Evolutionary conservation across 92 coral and sea anemone species (phyloP), one percentile per base, ranked within the genome.

Genomic region (Palythoa heliodiscus): DNA sequence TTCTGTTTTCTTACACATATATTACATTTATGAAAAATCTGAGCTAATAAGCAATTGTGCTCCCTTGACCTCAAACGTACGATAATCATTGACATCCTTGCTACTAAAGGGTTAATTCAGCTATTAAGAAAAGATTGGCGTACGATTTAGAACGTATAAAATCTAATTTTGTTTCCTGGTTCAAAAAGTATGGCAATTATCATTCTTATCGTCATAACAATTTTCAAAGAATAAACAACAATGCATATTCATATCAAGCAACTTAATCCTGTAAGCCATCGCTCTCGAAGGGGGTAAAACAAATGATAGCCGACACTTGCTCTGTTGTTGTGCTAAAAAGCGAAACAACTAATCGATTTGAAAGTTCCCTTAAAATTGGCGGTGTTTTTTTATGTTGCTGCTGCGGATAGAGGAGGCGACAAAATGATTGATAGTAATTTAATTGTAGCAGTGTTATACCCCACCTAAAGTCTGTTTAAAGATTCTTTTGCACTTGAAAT

Each of bases 401-500:
- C 66, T 20, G 47, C 75, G 84, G 74, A 80, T 64, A 39, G 63
- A 80, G 84, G 19, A 80, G 74, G 84, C 64, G 84, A 80, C 84
- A 80, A 80, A 80, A 40, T 80, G 84, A 80, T 80, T 80, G 84
- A 80, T 80, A 80, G 84, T 80, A 80, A 80, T 14, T 66, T 80
- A 80, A 80, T 80, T 80, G 84, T 74, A 47, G 84, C 73, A 10
- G 17, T 25, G 73, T 69, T 74, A 80, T 80, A 80, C 84, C 84
- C 84, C 84, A 80, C 84, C 84, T 80, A 66, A 80, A 80, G 84
- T 43, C 73, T 60, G 73, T 66, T 64, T 76, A 53, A 52, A 66
- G 64, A 80, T 80, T 80, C 74, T 80, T 43, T 80, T 48, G 84
- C 84, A 43, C 75, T 80, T 64, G 64, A 23, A 80, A 80, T 40